Evolutionary conservation across 2,113 vertebrate genomes (phyloP).

Genomic region (Pithys albifrons): DNA sequence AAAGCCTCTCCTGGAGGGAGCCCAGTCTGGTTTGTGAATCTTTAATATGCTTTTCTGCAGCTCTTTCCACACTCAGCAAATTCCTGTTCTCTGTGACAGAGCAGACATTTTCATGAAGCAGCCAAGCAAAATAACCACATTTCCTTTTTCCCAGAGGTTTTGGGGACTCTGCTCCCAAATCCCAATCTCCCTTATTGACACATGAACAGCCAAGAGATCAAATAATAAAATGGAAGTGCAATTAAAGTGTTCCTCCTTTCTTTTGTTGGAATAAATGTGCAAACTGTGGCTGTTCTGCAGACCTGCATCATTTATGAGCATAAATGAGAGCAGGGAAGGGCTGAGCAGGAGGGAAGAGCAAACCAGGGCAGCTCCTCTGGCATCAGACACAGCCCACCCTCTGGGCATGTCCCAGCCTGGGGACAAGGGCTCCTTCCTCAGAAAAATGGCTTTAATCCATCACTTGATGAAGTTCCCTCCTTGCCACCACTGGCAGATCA

Average conservation of each 20-base stretch:
- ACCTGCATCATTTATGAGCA: not conserved
- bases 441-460: not conserved
- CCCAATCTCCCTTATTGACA: not conserved
- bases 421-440: not conserved
- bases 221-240: not conserved
- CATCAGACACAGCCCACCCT: not conserved
- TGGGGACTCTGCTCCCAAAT: not conserved
- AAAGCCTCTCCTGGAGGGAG: not conserved
- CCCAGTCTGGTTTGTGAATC: not conserved
- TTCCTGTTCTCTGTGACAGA: not conserved
- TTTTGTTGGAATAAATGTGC: not conserved
- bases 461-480: not conserved
- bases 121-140: not conserved
- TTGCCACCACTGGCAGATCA: not conserved
- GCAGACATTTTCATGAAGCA: not conserved
- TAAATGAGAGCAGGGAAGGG: rapidly evolving
- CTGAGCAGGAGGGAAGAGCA: not conserved
- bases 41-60: constrained; percentile 13
- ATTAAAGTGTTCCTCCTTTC: not conserved
- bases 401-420: rapidly evolving
- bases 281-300: not conserved
- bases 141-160: not conserved
- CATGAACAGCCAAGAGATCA: not conserved
- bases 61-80: not conserved
- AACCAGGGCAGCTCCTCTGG: not conserved